These are phyloP conservation scores for Sclerurus mexicanus DNA, from an alignment of 2,113 vertebrate species.

Conservation along the genomic window DNA sequence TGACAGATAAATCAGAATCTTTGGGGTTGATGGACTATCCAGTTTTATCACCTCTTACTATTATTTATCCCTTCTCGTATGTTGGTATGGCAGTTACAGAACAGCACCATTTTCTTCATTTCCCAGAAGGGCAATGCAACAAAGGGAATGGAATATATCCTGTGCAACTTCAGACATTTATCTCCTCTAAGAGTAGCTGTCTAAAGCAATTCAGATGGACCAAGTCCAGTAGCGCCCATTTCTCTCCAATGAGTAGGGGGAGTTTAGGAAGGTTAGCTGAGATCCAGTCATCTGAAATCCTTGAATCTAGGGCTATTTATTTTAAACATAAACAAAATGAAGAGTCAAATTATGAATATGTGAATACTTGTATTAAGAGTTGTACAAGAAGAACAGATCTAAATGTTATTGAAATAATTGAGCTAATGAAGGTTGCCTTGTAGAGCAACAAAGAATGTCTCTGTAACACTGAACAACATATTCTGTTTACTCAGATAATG, in stretches of 20 bases:
- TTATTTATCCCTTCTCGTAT: constrained; percentile 31
- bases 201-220: background rate
- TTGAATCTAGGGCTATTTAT: background rate
- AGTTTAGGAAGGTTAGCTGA: background rate
- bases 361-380: background rate
- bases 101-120: background rate
- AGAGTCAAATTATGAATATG: background rate
- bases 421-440: background rate
- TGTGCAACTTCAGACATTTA: background rate
- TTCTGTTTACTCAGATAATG: background rate
- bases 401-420: background rate
- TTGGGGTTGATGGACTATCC: background rate
- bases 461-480: background rate
- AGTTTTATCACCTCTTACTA: constrained; percentile 11
- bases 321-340: background rate
- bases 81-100: background rate
- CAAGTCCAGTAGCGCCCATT: background rate
- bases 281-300: background rate
- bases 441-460: background rate
- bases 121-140: background rate
- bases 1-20: constrained; percentile 35
- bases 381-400: background rate
- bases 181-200: background rate
- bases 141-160: background rate
- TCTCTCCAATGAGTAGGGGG: background rate